phyloP scores from a whole-genome alignment of 2,113 vertebrate species.

The Lepidothrix coronata region DNA sequence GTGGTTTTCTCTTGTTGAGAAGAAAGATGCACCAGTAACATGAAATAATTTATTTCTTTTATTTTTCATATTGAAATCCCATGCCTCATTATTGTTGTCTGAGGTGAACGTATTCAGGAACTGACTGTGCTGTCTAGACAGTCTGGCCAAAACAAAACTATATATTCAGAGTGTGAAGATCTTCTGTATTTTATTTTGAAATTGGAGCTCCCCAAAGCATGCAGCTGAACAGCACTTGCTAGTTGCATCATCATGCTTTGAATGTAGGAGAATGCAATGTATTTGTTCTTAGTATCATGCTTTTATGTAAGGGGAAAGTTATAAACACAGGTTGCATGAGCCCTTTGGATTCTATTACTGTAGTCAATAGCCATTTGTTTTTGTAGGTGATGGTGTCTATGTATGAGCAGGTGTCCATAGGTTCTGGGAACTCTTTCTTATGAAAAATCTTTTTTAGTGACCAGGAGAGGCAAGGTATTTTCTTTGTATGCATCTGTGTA shows the following conservation, averaged over 20 bases:
- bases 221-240: neutral
- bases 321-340: neutral
- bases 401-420: neutral
- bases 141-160: neutral
- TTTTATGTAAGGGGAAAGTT: neutral
- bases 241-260: neutral
- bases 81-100: neutral
- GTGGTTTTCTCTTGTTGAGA: neutral
- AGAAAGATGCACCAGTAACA: neutral
- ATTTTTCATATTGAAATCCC: neutral
- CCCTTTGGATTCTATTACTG: neutral
- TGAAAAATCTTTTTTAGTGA: neutral
- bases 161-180: neutral
- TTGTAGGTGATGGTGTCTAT: neutral
- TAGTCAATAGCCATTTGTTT: neutral
- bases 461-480: neutral
- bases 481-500: fast-evolving
- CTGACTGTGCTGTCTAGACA: neutral
- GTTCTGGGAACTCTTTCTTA: neutral
- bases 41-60: neutral
- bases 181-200: neutral
- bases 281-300: neutral
- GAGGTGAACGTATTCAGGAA: neutral
- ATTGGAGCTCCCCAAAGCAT: neutral
- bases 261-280: neutral